phyloP scores from a whole-genome alignment of 35 echinoderm and acorn worm species.

The Acanthaster planci region DNA sequence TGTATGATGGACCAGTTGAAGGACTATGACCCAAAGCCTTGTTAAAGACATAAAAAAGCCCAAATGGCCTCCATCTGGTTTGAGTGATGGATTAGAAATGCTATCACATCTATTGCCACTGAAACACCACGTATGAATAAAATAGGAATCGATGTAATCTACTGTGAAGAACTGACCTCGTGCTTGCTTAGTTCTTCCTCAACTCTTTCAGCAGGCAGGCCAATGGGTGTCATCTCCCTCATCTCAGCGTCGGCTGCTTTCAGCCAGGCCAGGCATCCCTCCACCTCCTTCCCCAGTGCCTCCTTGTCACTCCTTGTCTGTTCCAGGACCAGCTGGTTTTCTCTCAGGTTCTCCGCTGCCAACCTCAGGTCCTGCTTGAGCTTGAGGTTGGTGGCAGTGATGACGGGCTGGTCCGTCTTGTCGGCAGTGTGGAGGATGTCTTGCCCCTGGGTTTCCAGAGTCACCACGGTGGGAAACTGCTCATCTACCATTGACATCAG shows the following conservation, averaged over 20 bases:
- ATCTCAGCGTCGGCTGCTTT: conserved; percentile 32
- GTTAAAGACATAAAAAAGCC: too few species aligned
- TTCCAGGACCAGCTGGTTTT: conserved; percentile 42
- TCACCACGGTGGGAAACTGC: not conserved
- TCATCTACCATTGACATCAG: conserved; percentile 8
- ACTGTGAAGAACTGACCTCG: conserved; percentile 32
- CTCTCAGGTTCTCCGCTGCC: conserved; percentile 17
- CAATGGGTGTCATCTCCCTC: conserved; percentile 29
- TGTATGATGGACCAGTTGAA: too few species aligned
- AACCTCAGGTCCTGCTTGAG: conserved; percentile 2
- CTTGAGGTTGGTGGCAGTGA: conserved; percentile 40
- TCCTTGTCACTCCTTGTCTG: conserved; percentile 47
- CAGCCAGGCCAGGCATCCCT: conserved; percentile 45
- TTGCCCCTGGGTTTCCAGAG: conserved; percentile 30
- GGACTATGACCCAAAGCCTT: too few species aligned
- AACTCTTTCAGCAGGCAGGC: conserved; percentile 41
- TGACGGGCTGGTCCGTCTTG: conserved; percentile 46
- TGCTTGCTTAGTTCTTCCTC: conserved; percentile 51
- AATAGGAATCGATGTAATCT: too few species aligned
- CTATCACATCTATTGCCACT: too few species aligned
- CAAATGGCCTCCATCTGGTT: too few species aligned
- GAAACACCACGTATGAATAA: too few species aligned
- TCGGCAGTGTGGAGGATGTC: conserved; percentile 36
- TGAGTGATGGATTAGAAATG: too few species aligned
- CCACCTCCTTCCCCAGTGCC: conserved; percentile 37